Percentiles rank a stretch among this genome's conserved stretches.
Evolutionary conservation across 2,113 vertebrate genomes (phyloP).

Genomic region (Patagioenas fasciata): DNA sequence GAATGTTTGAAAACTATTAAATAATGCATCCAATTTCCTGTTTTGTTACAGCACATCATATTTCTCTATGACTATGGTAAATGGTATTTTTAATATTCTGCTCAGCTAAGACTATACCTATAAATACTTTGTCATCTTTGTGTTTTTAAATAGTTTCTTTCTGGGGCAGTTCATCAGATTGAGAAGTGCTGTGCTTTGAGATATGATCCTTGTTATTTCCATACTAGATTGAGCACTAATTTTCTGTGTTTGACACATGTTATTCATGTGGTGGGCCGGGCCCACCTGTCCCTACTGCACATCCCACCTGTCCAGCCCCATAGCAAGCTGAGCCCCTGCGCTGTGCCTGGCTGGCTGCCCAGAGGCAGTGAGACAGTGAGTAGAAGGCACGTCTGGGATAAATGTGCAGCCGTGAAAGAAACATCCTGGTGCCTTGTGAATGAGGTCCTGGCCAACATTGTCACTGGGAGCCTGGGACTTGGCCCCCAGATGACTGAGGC

Average conservation of each 20-base stretch:
- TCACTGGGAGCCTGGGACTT: no score
- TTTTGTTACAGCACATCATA: not conserved
- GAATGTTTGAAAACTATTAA: not conserved
- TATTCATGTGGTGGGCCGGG: not conserved
- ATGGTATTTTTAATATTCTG: not conserved
- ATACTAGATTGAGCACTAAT: not conserved
- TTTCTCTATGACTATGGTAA: not conserved
- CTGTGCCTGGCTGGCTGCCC: no score
- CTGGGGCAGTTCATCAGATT: not conserved
- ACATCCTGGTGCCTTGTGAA: no score
- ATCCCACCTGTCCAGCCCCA: no score
- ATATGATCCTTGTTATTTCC: not conserved
- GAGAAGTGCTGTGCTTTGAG: not conserved
- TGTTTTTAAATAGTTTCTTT: not conserved
- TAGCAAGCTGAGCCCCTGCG: no score
- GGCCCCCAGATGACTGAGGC: no score
- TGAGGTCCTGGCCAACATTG: no score
- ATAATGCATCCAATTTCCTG: not conserved
- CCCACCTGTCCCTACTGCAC: no score
- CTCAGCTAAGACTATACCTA: not conserved
- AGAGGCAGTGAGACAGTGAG: no score
- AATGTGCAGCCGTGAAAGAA: no score
- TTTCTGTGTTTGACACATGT: not conserved
- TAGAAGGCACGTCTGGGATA: no score
- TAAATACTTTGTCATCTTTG: not conserved